Percentiles rank a stretch among this genome's conserved stretches.
Conservation (phyloP, 1,140 invertebrate species). For the Nomia melanderi region DNA sequence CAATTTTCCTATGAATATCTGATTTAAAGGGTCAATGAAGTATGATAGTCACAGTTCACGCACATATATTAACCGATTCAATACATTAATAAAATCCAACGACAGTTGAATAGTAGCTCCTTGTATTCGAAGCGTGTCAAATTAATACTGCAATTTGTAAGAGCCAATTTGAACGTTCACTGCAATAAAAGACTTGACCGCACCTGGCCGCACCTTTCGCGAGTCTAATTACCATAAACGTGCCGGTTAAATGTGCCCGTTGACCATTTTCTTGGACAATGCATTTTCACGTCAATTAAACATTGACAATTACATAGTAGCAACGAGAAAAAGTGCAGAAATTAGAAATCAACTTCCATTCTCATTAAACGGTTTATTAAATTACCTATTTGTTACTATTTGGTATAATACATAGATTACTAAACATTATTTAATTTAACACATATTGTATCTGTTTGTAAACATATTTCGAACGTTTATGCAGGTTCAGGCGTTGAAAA, state of each 20-base stretch:
- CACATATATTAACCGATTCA: neutral
- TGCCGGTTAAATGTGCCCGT: constrained; percentile 37
- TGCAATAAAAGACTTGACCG: constrained; percentile 20
- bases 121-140: constrained; percentile 57
- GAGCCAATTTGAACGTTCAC: constrained; percentile 53
- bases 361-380: neutral
- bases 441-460: too few relatives aligned
- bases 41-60: neutral
- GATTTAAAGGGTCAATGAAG: constrained; percentile 49
- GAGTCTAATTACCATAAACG: constrained; percentile 63
- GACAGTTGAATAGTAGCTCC: constrained; percentile 39
- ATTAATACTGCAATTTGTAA: constrained; percentile 66
- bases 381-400: too few relatives aligned
- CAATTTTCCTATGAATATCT: constrained; percentile 25
- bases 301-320: constrained; percentile 11
- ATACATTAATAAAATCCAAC: constrained; percentile 10
- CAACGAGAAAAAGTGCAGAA: neutral
- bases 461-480: too few relatives aligned
- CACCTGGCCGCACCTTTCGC: constrained; percentile 66
- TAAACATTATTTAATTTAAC: too few relatives aligned
- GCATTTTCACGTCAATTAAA: neutral
- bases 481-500: too few relatives aligned
- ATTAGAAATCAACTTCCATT: neutral
- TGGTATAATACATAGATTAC: too few relatives aligned
- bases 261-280: constrained; percentile 12